Evolutionary conservation across 1,140 invertebrate species (phyloP).

Genomic region (Dendroctonus ponderosae): DNA sequence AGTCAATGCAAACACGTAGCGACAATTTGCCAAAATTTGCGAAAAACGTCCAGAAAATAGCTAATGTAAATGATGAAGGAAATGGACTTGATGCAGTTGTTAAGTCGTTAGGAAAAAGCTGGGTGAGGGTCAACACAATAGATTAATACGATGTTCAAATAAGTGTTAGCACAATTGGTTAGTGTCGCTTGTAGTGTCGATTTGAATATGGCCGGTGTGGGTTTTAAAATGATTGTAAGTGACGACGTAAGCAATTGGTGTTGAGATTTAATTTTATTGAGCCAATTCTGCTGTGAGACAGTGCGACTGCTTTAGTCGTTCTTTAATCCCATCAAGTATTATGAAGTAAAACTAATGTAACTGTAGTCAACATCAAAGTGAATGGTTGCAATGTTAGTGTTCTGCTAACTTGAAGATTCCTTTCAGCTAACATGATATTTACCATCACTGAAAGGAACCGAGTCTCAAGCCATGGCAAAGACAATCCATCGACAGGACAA

Average conservation of each 20-base stretch:
- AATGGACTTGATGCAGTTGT: slow-evolving; percentile 16
- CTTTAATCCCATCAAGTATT: background rate
- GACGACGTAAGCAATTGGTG: background rate
- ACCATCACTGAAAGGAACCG: too few relatives aligned
- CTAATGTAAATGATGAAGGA: slow-evolving; percentile 7
- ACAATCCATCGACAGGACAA: too few relatives aligned
- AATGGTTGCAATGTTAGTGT: too few relatives aligned
- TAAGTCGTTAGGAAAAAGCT: slow-evolving; percentile 24
- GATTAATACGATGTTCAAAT: slow-evolving; percentile 25
- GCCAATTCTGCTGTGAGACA: background rate
- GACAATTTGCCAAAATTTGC: too few relatives aligned
- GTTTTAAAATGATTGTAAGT: slow-evolving; percentile 16
- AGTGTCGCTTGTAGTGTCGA: slow-evolving; percentile 18
- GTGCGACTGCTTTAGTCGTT: background rate
- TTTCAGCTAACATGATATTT: too few relatives aligned
- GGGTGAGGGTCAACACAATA: slow-evolving; percentile 22
- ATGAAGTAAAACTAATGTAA: background rate
- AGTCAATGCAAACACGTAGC: too few relatives aligned
- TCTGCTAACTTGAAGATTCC: too few relatives aligned
- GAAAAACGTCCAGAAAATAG: too few relatives aligned
- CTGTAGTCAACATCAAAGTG: too few relatives aligned
- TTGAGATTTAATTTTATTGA: background rate
- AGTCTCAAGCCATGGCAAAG: too few relatives aligned
- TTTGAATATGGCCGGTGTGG: slow-evolving; percentile 19
- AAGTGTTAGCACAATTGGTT: slow-evolving; percentile 25